Base-by-base conservation (phyloP, 2,888 invertebrate genomes). In the Rhaphigaster nebulosa region DNA sequence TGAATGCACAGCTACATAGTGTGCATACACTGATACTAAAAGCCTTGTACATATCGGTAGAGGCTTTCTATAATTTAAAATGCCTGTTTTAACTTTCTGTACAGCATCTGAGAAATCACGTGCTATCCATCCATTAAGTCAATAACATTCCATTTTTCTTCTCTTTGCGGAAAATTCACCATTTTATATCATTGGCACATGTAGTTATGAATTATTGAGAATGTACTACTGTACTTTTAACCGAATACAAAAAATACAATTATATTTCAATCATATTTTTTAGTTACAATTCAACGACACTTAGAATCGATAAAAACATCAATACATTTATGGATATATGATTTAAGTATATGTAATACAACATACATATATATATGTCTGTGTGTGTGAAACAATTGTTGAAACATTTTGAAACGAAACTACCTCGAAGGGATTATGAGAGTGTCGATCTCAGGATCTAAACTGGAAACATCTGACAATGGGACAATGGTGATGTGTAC, bases 401-500 rank as follows among this genome's bases (percentile, higher is more conserved):
- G 38, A 76, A 76, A 76, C 0, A 38, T 20, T 18, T 70, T n/a
- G 8, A 12, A 15, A 52, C 26, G 29, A 20, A 60, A 70, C 84
- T 90, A 90, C 38, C 90, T 80, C 52, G 90, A 90, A 34, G 90
- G 90, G 29, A 90, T 90, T 26, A 90, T 90, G 76, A 90, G 76
- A 10, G 54, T 38, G 41, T 91, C 90, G 0, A 88, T 87, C 34
- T 91, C 90, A 26, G 90, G 90, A 56, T 91, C 91, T 29, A 88
- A 89, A 89, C 89, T 90, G 38, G 92, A 92, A 34, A 92, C 91
- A 26, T 93, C 93, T 92, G 94, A 95, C 88, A 96, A 94, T 0
- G 97, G 97, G 8, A 96, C 96, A 91, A 97, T 97, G 91, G 97
- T 96, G 91, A 97, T 96, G 94, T 96, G 96, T 92, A 97, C 95